Percentiles rank a stretch among this genome's conserved stretches.
Evolutionary conservation across 2,113 vertebrate genomes (phyloP).

Genomic region (Electrona antarctica): DNA sequence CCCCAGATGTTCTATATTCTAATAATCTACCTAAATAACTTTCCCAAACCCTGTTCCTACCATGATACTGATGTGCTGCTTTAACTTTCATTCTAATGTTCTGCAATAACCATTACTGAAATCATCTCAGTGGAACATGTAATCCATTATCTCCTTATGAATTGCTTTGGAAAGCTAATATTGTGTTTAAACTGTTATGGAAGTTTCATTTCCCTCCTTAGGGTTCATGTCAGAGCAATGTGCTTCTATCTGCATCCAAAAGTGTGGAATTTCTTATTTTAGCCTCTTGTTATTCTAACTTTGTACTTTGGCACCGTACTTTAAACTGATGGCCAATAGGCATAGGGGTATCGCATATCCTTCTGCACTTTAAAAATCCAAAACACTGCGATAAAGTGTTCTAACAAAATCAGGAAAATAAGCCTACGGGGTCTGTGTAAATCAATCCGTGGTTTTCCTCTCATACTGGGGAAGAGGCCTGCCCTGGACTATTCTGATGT

Average conservation of each 20-base stretch:
- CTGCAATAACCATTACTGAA: neutral
- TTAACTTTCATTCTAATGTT: neutral
- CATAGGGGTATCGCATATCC: neutral
- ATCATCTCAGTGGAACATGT: neutral
- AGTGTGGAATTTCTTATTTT: neutral
- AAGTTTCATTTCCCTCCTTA: neutral
- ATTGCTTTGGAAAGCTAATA: neutral
- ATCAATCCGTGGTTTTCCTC: conserved; percentile 1
- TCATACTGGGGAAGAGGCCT: conserved; percentile 11
- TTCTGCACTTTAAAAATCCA: neutral
- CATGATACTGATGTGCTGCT: neutral
- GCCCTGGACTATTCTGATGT: conserved; percentile 5
- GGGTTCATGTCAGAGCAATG: neutral
- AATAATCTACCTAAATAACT: neutral
- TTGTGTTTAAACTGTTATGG: neutral
- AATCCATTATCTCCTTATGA: neutral
- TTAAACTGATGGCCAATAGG: neutral
- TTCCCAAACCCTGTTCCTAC: neutral
- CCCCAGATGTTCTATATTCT: neutral
- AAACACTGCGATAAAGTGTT: neutral
- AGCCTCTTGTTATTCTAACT: neutral
- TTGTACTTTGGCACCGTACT: neutral
- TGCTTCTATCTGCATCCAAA: neutral
- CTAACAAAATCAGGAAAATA: neutral
- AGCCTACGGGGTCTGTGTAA: neutral